Evolutionary conservation across 2,113 vertebrate genomes (phyloP).

Genomic region (Anoplopoma fimbria): DNA sequence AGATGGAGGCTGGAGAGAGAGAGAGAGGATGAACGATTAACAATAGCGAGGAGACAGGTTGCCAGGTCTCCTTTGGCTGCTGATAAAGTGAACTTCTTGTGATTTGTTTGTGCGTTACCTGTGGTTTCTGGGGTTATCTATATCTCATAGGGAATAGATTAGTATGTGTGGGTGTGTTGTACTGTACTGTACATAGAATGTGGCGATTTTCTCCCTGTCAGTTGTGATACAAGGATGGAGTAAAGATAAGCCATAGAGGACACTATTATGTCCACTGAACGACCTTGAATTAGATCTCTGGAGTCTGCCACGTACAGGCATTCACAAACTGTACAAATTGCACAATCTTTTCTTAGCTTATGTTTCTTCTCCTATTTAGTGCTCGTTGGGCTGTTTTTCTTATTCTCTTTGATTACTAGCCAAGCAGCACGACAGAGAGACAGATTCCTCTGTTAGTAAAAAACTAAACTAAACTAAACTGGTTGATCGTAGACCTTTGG

Average conservation of each 20-base stretch:
- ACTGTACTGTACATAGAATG: slow-evolving; percentile 74
- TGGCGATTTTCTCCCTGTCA: slow-evolving; percentile 76
- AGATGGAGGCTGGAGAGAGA: slow-evolving; percentile 66
- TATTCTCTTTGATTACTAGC: neutral
- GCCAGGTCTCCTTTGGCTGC: slow-evolving; percentile 78
- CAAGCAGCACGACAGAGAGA: neutral
- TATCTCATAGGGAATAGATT: slow-evolving; percentile 70
- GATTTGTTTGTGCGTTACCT: slow-evolving; percentile 81
- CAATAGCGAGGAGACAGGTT: slow-evolving; percentile 74
- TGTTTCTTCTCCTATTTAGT: neutral
- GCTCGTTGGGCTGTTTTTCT: neutral
- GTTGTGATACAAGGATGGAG: slow-evolving; percentile 74
- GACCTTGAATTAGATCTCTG: slow-evolving; percentile 73
- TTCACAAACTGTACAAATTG: slow-evolving; percentile 17
- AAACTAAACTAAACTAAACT: neutral
- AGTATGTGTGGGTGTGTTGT: slow-evolving; percentile 61
- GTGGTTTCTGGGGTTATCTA: slow-evolving; percentile 79
- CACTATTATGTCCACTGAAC: slow-evolving; percentile 50
- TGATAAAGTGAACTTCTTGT: slow-evolving; percentile 80
- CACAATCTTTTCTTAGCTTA: neutral
- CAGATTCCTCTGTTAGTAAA: neutral
- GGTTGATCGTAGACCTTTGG: neutral
- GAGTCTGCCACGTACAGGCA: slow-evolving; percentile 5
- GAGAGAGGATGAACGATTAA: slow-evolving; percentile 74
- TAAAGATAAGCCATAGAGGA: slow-evolving; percentile 73